Base-by-base conservation (phyloP, 2,113 vertebrate genomes). In the Climacteris rufus region DNA sequence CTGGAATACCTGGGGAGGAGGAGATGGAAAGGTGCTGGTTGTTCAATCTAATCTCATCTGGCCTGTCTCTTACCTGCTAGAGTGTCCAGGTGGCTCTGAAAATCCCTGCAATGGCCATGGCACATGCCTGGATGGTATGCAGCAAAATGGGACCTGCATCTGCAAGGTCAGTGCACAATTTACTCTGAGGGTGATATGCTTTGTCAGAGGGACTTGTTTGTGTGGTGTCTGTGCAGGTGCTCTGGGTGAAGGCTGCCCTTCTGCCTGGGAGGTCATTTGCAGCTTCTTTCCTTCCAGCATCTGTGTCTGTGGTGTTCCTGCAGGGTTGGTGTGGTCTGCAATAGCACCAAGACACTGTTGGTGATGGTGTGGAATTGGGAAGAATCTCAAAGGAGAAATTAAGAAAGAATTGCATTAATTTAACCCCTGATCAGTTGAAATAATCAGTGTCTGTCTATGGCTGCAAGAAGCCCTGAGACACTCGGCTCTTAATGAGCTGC, bases 81-180 rank as follows among this genome's bases (percentile, higher is more conserved):
- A 98, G 69, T 99, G 99, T 90, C 99, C 99, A 1, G 99, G 98
- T 37, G 98, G 98, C 92, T 97, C 98, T 8, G 93, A 96, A 54
- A 98, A 96, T 53, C 97, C 98, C 10, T 99, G 99, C 93, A 99
- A 60, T 54, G 97, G 98, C 90, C 98, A 97, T 4, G 99, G 99
- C 16, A 98, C 64, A 18, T 99, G 99, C 87, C n/a, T 98, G 94
- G 98, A 99, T 31, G 99, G 99, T 39, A 95, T 98, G 4, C 39
- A 84, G 3, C 98, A 97, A 50, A 99, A 99, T 1, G 99, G 99
- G 69, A 99, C 98, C 86, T 99, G 99, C 33, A 61, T 98, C 84
- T 99, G 99, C 96, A 94, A 99, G 93, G 99, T 99, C 40, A 98
- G 98, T 95, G 59, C 22, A 3, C 5, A 4, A 10, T 72, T 30